Conservation (phyloP, 2,888 invertebrate species). For the Metalampra italica region DNA sequence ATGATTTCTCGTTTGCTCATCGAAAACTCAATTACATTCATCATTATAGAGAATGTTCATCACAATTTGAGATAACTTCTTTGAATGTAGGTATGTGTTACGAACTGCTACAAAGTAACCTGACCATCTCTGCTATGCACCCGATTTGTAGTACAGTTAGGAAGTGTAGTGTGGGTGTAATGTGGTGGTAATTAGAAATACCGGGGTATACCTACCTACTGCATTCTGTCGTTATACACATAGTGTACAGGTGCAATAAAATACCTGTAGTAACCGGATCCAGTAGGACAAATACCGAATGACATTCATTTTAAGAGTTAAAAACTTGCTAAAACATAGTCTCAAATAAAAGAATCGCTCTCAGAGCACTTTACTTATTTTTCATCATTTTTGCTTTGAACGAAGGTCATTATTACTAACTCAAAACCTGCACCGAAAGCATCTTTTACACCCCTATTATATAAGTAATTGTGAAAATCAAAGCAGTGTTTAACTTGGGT, state of each 20-base stretch:
- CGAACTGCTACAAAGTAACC: conserved; percentile 13
- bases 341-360: too few relatives aligned
- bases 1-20: conserved; percentile 2
- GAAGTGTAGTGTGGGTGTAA: conserved; percentile 34
- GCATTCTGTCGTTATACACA: conserved; percentile 17
- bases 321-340: too few relatives aligned
- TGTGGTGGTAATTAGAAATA: conserved; percentile 38
- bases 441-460: too few relatives aligned
- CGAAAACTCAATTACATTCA: conserved; percentile 6
- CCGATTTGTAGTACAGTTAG: conserved; percentile 23
- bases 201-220: conserved; percentile 15
- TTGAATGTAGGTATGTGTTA: conserved; percentile 25
- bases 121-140: conserved; percentile 6
- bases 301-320: too few relatives aligned
- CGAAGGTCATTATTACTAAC: too few relatives aligned
- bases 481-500: too few relatives aligned
- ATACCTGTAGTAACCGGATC: background rate
- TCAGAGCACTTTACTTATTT: too few relatives aligned
- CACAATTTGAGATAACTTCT: conserved; percentile 7
- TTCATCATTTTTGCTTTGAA: too few relatives aligned
- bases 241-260: background rate
- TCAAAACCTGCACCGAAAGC: too few relatives aligned
- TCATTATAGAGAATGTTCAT: conserved; percentile 6
- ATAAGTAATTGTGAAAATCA: too few relatives aligned
- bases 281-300: too few relatives aligned